Evolutionary conservation across 2,888 invertebrate genomes (phyloP).

Genomic region (Dasypogon diadema): DNA sequence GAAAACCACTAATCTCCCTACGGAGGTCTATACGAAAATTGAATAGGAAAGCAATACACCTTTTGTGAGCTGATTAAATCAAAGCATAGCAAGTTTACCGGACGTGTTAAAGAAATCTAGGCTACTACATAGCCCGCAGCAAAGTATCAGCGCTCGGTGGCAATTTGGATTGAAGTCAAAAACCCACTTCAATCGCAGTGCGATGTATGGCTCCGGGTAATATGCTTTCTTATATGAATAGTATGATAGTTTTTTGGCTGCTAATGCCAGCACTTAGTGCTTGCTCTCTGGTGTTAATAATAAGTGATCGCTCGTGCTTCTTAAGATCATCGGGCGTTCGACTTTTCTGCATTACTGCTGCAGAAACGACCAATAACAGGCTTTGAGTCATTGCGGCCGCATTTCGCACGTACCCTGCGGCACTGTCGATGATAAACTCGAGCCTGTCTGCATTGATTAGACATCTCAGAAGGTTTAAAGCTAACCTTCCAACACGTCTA

Average conservation of each 20-base stretch:
- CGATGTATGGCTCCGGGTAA: constrained; percentile 14
- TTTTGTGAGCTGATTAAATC: constrained; percentile 35
- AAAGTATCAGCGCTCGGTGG: constrained; percentile 26
- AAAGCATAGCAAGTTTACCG: constrained; percentile 32
- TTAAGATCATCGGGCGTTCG: constrained; percentile 33
- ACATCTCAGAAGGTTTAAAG: neutral
- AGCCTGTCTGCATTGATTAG: constrained; percentile 29
- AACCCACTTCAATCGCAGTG: neutral
- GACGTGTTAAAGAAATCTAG: constrained; percentile 43
- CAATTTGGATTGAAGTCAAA: constrained; percentile 34
- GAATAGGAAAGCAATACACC: too few relatives aligned
- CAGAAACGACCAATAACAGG: neutral
- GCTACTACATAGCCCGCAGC: constrained; percentile 35
- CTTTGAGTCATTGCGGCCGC: constrained; percentile 25
- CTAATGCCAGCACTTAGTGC: constrained; percentile 4
- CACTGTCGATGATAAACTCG: constrained; percentile 27
- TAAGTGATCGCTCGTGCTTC: constrained; percentile 9
- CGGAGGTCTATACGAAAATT: too few relatives aligned
- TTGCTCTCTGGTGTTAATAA: constrained; percentile 31
- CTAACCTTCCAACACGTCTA: neutral
- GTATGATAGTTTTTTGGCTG: constrained; percentile 11
- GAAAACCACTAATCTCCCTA: too few relatives aligned
- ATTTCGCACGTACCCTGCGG: constrained; percentile 37
- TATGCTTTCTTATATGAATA: constrained; percentile 30
- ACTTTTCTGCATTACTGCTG: constrained; percentile 9